A percentile compares a stretch with the other conserved stretches of the same genome.
phyloP scores from a whole-genome alignment of 2,797 vertebrate genomes.

The Harpagifer antarcticus region DNA sequence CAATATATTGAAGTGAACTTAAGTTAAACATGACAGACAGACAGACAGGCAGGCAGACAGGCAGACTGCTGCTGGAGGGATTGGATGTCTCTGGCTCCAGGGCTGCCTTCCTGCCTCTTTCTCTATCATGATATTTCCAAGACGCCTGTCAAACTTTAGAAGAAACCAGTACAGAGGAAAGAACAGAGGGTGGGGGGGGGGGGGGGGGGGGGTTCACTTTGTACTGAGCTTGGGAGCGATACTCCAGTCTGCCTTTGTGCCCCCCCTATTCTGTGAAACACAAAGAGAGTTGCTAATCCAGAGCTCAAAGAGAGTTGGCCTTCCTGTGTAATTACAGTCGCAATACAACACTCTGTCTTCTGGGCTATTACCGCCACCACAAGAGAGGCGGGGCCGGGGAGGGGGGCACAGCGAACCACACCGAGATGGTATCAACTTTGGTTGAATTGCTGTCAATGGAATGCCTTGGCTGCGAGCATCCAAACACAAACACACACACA shows the following conservation, averaged over 20 bases:
- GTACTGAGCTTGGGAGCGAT: slow-evolving; percentile 50
- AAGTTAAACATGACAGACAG: slow-evolving; percentile 26
- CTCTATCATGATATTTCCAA: slow-evolving; percentile 62
- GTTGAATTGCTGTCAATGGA: slow-evolving; percentile 61
- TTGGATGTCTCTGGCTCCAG: slow-evolving; percentile 59
- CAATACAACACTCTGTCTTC: slow-evolving; percentile 70
- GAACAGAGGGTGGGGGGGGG: slow-evolving; percentile 4
- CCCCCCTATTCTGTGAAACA: slow-evolving; percentile 50
- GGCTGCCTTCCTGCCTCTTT: slow-evolving; percentile 50
- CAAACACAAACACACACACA: slow-evolving; percentile 23
- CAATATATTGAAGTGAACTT: slow-evolving; percentile 15
- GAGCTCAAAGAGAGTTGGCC: slow-evolving; percentile 74
- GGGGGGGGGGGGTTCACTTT: slow-evolving; percentile 36
- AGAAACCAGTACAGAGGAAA: slow-evolving; percentile 21
- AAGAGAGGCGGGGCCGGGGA: slow-evolving; percentile 36
- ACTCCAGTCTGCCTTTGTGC: slow-evolving; percentile 47
- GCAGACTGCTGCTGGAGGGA: slow-evolving; percentile 51
- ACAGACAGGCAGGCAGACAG: slow-evolving; percentile 15
- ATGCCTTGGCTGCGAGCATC: slow-evolving; percentile 44
- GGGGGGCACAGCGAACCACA: slow-evolving; percentile 16
- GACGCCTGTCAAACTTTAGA: slow-evolving; percentile 64
- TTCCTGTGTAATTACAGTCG: slow-evolving; percentile 77
- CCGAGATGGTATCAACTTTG: slow-evolving; percentile 41
- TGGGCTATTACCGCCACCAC: slow-evolving; percentile 54
- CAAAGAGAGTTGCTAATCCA: slow-evolving; percentile 75